Base-by-base conservation (phyloP, 2,113 vertebrate species). In the Prochilodus magdalenae region DNA sequence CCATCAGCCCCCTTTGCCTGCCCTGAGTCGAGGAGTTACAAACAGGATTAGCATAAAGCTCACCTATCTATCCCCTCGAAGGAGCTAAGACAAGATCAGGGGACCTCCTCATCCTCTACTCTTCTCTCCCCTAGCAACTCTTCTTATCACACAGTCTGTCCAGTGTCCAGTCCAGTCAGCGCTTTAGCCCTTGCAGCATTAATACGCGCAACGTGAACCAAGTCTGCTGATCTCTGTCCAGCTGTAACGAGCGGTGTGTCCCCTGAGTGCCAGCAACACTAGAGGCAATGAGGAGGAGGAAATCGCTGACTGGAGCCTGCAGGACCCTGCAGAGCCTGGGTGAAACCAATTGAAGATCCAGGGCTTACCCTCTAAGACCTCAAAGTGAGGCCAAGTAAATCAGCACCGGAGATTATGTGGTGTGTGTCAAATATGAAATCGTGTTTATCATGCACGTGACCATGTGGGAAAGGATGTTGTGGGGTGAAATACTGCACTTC, bases 251-350 rank as follows among this genome's bases (percentile, higher is more conserved):
- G 36, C 80, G 66, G 12, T 30, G n/a, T 27, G 60, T 66, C 80
- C 44, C 73, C 33, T 26, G 70, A 62, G 73, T 30, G 24, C 33
- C 69, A 4, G 8, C 63, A 82, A 76, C 80, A 69, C 36, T 27
- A 69, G 20, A 76, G 69, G 67, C 80, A 75, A 82, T 82, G 73
- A 70, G 59, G 36, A 66, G 53, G 49, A 70, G 63, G 36, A 82
- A 82, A 82, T 76, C 67, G 80, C 80, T 82, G 80, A 76, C 66
- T 40, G 53, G 62, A 55, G 65, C 29, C 80, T 76, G 33, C 36
- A 40, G 69, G 24, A 51, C 16, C 55, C 69, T n/a, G 57, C 73
- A 29, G 18, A 22, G 60, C n/a, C 65, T 63, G 59, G 18, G 40
- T 8, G 15, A 29, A 29, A 82, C 75, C 49, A 82, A 69, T 59